These are phyloP conservation scores for Chrysolina americana DNA, from an alignment of 2,888 invertebrate genomes.

Conservation along the genomic window DNA sequence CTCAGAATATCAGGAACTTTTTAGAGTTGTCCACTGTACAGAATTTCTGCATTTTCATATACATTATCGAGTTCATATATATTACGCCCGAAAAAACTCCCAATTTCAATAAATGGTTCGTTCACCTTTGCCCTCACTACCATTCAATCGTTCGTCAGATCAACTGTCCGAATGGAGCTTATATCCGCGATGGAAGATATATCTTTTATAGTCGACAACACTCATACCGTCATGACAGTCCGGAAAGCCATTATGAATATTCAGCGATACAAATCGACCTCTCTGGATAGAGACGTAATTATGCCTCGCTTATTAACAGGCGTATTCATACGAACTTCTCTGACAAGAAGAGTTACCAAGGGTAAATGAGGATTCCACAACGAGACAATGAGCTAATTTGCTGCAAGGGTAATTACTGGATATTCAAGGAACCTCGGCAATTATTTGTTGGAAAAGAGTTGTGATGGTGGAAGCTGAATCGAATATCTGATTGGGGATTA, in stretches of 20 bases:
- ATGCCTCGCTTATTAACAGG: conserved; percentile 9
- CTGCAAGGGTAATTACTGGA: conserved; percentile 1
- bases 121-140: no score
- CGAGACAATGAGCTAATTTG: not conserved
- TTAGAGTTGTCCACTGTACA: no score
- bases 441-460: no score
- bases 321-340: conserved; percentile 5
- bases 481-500: no score
- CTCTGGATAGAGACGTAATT: conserved; percentile 7
- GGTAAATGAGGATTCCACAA: not conserved
- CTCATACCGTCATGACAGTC: not conserved
- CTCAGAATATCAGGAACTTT: no score
- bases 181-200: not conserved
- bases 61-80: no score
- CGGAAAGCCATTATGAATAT: not conserved
- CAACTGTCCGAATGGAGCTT: no score
- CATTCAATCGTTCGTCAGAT: no score
- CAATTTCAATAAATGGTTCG: no score
- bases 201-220: not conserved
- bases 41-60: no score
- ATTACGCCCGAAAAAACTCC: no score
- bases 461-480: no score
- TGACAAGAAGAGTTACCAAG: conserved; percentile 4
- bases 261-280: conserved; percentile 3
- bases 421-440: not conserved